Evolutionary conservation across 2,888 invertebrate species (phyloP).

Genomic region (Autographa pulchrina): DNA sequence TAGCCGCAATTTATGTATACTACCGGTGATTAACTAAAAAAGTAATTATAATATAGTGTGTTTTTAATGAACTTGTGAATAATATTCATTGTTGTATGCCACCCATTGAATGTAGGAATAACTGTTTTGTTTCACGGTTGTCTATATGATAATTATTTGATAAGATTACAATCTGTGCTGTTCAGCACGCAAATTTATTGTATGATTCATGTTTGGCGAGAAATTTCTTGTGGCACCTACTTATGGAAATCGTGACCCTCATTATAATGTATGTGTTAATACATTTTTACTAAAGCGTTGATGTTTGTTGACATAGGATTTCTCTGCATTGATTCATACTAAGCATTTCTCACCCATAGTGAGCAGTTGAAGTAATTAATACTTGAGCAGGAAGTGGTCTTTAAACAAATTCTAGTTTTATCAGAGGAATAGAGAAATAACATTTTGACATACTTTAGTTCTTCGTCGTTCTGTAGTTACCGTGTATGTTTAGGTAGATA

Average conservation of each 20-base stretch:
- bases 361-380: background rate
- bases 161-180: slow-evolving; percentile 39
- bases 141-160: slow-evolving; percentile 43
- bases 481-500: slow-evolving; percentile 16
- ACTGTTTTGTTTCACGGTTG: slow-evolving; percentile 52
- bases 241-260: slow-evolving; percentile 26
- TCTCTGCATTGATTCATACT: background rate
- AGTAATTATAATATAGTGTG: slow-evolving; percentile 21
- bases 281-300: background rate
- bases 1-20: slow-evolving; percentile 12
- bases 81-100: slow-evolving; percentile 26
- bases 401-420: too few species aligned
- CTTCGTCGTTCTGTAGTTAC: background rate
- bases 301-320: background rate
- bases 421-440: background rate
- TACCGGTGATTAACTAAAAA: slow-evolving; percentile 13
- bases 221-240: slow-evolving; percentile 33
- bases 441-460: background rate
- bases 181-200: slow-evolving; percentile 28
- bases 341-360: background rate
- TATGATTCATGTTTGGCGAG: slow-evolving; percentile 45
- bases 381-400: too few species aligned
- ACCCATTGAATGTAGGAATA: slow-evolving; percentile 42
- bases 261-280: slow-evolving; percentile 23
- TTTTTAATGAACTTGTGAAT: slow-evolving; percentile 36